phyloP scores from a whole-genome alignment of 2,888 invertebrate species.

The Prosopocoilus inquinatus region DNA sequence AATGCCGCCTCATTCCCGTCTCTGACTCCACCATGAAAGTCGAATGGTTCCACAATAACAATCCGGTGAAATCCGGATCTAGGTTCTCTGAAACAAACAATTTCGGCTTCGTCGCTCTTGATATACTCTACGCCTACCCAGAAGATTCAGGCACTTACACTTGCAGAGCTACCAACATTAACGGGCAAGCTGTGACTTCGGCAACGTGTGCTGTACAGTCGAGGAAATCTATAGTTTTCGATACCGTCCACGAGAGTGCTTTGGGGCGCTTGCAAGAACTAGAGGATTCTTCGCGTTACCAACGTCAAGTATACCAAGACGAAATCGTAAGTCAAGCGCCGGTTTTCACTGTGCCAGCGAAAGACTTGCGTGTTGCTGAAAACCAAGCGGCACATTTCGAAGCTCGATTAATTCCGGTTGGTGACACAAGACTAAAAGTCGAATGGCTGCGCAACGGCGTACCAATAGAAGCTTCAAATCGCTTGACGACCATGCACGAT shows the following conservation, averaged over 20 bases:
- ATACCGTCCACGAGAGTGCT: slow-evolving; percentile 86
- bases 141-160: slow-evolving; percentile 97
- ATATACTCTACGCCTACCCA: slow-evolving; percentile 92
- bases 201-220: slow-evolving; percentile 81
- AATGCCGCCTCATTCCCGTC: slow-evolving; percentile 90
- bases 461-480: slow-evolving; percentile 85
- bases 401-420: slow-evolving; percentile 90
- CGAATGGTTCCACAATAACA: slow-evolving; percentile 93
- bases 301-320: slow-evolving; percentile 71
- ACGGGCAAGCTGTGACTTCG: slow-evolving; percentile 91
- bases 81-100: slow-evolving; percentile 95
- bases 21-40: slow-evolving; percentile 92
- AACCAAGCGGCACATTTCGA: slow-evolving; percentile 94
- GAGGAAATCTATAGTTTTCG: slow-evolving; percentile 79
- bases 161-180: slow-evolving; percentile 85
- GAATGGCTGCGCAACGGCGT: slow-evolving; percentile 93
- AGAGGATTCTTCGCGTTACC: slow-evolving; percentile 76
- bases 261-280: slow-evolving; percentile 76
- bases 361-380: slow-evolving; percentile 81
- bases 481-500: slow-evolving; percentile 92
- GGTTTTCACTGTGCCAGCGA: slow-evolving; percentile 88
- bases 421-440: slow-evolving; percentile 87
- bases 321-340: slow-evolving; percentile 84
- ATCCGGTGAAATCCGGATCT: slow-evolving; percentile 87
- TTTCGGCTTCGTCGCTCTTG: slow-evolving; percentile 96